These are phyloP conservation scores for Macrotis lagotis DNA, from an alignment of 2,113 vertebrate genomes.

Conservation along the genomic window DNA sequence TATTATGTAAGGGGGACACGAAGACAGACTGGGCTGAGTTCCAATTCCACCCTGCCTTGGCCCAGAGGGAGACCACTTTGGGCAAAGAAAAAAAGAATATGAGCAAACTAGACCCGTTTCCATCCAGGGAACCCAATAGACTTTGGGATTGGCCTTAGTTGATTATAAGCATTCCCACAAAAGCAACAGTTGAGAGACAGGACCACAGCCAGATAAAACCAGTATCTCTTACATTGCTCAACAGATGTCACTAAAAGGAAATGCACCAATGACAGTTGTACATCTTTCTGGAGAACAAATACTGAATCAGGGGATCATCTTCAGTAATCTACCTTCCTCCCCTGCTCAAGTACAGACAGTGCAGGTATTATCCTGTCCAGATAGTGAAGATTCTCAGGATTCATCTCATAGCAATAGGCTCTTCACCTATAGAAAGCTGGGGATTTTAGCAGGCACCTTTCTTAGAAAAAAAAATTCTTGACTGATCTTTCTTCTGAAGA, in stretches of 20 bases:
- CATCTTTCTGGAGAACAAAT: too few relatives aligned
- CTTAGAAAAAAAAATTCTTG: conserved; percentile 91
- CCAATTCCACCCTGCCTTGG: too few relatives aligned
- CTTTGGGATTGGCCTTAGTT: conserved; percentile 7
- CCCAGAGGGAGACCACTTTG: too few relatives aligned
- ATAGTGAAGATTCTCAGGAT: conserved; percentile 91
- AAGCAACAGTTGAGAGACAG: conserved; percentile 77
- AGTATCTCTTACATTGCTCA: conserved; percentile 86
- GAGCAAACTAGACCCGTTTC: too few relatives aligned
- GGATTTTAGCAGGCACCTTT: conserved; percentile 88
- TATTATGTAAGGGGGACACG: too few relatives aligned
- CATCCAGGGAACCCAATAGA: conserved; percentile 54
- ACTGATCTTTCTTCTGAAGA: conserved; percentile 92
- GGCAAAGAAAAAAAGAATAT: too few relatives aligned
- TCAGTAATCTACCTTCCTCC: conserved; percentile 93
- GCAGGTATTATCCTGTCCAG: conserved; percentile 80
- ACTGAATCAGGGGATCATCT: conserved; percentile 85
- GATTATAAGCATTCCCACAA: conserved; percentile 62
- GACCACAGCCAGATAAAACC: conserved; percentile 81
- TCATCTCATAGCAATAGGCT: conserved; percentile 88
- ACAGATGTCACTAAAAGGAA: conserved; percentile 92
- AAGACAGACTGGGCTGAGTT: too few relatives aligned
- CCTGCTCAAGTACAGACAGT: conserved; percentile 88
- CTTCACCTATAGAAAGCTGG: conserved; percentile 87
- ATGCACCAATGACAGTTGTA: conserved; percentile 17